Evolutionary conservation across 2,113 vertebrate species (phyloP).

Genomic region (Sphyrna mokarran): DNA sequence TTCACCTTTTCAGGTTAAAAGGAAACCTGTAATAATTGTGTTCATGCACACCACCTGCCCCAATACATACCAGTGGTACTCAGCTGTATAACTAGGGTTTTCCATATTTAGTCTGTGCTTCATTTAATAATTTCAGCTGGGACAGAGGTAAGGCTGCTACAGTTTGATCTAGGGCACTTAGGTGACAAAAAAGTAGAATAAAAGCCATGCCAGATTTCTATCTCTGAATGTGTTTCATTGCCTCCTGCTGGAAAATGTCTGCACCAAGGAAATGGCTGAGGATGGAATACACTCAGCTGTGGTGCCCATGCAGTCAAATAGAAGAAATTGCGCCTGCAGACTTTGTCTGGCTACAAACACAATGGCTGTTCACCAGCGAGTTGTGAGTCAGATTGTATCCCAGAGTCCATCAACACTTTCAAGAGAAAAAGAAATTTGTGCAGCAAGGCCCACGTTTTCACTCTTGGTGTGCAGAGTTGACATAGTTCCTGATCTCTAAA

Average conservation of each 20-base stretch:
- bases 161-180: neutral
- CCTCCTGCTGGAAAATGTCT: neutral
- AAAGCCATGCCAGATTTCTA: neutral
- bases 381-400: neutral
- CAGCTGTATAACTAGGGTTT: neutral
- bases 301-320: neutral
- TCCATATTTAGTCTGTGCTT: neutral
- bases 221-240: neutral
- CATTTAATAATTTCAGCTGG: neutral
- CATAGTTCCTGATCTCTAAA: too few species aligned
- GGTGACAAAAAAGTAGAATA: neutral
- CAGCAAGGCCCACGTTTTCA: neutral
- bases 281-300: neutral
- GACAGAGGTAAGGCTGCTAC: neutral
- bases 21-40: neutral
- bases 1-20: neutral
- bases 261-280: neutral
- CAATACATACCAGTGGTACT: too few species aligned
- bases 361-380: neutral
- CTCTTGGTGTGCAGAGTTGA: too few species aligned
- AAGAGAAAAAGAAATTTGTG: neutral
- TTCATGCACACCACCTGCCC: neutral
- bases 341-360: neutral
- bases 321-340: neutral
- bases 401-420: neutral